phyloP scores from a whole-genome alignment of 2,888 invertebrate genomes.

The Leptothorax acervorum region DNA sequence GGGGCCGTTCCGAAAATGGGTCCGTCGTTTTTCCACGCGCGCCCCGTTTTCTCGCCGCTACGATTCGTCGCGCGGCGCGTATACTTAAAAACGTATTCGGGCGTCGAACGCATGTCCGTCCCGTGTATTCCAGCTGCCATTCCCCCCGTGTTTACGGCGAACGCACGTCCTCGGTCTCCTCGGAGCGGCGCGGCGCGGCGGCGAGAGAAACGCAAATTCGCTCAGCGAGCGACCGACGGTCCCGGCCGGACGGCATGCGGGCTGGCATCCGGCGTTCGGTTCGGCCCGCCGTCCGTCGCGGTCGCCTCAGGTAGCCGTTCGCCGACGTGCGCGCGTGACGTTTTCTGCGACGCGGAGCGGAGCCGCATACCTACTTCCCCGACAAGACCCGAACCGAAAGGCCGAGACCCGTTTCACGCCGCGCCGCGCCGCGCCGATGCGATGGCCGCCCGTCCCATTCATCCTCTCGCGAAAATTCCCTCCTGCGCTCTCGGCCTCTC shows the following conservation, averaged over 20 bases:
- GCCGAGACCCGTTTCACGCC: constrained; percentile 14
- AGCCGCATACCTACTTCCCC: constrained; percentile 20
- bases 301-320: constrained; percentile 20
- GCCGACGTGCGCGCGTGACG: constrained; percentile 24
- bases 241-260: background rate
- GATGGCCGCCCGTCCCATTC: constrained; percentile 46
- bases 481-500: background rate
- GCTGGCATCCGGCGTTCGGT: no score
- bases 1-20: background rate
- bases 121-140: no score
- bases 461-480: constrained; percentile 34
- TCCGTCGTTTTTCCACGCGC: background rate
- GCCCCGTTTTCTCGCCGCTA: background rate
- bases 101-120: background rate
- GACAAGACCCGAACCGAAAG: background rate
- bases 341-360: background rate
- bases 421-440: background rate
- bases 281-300: no score
- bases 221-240: no score
- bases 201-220: no score
- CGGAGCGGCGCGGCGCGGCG: no score
- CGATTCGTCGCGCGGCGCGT: background rate
- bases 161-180: no score
- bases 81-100: no score
- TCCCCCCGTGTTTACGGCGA: no score